phyloP scores from a whole-genome alignment of 2,797 vertebrate genomes.

The Tachyglossus aculeatus region DNA sequence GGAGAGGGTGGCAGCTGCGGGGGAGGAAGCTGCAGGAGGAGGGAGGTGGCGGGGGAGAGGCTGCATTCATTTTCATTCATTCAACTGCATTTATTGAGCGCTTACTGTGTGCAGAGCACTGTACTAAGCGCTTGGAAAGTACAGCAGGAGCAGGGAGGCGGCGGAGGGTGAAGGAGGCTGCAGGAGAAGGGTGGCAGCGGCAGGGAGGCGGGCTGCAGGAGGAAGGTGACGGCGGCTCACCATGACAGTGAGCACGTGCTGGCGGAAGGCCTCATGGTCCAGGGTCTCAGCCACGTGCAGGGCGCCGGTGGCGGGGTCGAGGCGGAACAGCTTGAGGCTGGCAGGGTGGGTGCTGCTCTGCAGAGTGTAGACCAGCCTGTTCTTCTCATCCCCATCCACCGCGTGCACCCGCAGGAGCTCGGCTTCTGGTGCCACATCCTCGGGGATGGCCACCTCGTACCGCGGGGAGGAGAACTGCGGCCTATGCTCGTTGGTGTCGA shows the following conservation, averaged over 20 bases:
- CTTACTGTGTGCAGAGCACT: too few relatives aligned
- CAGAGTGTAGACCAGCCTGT: slow-evolving; percentile 94
- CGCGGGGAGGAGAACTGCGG: slow-evolving; percentile 89
- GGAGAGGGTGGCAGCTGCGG: too few relatives aligned
- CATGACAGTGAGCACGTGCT: slow-evolving; percentile 93
- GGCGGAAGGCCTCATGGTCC: slow-evolving; percentile 91
- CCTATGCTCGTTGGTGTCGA: slow-evolving; percentile 98
- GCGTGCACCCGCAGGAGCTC: slow-evolving; percentile 92
- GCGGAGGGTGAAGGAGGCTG: too few relatives aligned
- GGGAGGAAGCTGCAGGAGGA: too few relatives aligned
- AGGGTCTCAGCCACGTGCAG: slow-evolving; percentile 88
- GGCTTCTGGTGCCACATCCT: slow-evolving; percentile 85
- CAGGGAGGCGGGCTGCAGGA: neutral
- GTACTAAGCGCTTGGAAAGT: too few relatives aligned
- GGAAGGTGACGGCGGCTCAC: slow-evolving; percentile 64
- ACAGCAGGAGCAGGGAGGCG: too few relatives aligned
- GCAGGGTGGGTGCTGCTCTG: slow-evolving; percentile 91
- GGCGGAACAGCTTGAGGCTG: slow-evolving; percentile 93
- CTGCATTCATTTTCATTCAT: too few relatives aligned
- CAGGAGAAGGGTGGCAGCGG: too few relatives aligned
- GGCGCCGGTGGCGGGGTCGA: slow-evolving; percentile 89
- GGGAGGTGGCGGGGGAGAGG: too few relatives aligned
- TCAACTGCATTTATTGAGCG: too few relatives aligned
- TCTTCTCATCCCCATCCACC: slow-evolving; percentile 93
- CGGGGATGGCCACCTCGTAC: slow-evolving; percentile 88